These are phyloP conservation scores for Emydoidea blandingii DNA, from an alignment of 2,797 vertebrate genomes.

Conservation along the genomic window DNA sequence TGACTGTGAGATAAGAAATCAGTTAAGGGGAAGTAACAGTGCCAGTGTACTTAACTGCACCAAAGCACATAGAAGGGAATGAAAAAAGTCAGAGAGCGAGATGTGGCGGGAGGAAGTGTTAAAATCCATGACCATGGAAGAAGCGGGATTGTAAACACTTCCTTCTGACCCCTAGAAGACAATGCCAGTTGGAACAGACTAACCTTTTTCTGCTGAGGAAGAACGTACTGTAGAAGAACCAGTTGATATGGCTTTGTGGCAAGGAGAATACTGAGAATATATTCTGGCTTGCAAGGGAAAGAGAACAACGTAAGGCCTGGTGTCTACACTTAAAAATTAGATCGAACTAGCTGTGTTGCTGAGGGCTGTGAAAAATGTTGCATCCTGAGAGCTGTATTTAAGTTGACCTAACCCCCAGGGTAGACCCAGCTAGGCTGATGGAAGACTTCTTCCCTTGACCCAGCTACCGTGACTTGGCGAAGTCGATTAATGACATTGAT, in stretches of 20 bases:
- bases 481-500: background rate
- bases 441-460: no score
- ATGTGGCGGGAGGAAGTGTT: background rate
- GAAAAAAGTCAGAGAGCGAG: background rate
- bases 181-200: background rate
- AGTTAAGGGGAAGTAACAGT: no score
- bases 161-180: background rate
- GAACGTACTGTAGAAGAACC: no score
- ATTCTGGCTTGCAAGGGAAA: background rate
- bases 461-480: no score
- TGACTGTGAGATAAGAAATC: background rate
- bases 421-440: background rate
- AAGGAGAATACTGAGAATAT: no score
- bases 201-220: background rate
- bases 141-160: background rate
- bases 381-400: background rate
- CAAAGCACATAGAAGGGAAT: background rate
- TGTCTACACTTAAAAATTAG: background rate
- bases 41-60: background rate
- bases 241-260: no score
- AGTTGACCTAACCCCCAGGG: background rate
- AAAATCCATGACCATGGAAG: background rate
- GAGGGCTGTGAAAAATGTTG: background rate
- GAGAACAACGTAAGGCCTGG: background rate
- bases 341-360: background rate